Evolutionary conservation across 2,888 invertebrate species (phyloP), one percentile per base, ranked within the genome.

Genomic region (Drosophila mimetica): DNA sequence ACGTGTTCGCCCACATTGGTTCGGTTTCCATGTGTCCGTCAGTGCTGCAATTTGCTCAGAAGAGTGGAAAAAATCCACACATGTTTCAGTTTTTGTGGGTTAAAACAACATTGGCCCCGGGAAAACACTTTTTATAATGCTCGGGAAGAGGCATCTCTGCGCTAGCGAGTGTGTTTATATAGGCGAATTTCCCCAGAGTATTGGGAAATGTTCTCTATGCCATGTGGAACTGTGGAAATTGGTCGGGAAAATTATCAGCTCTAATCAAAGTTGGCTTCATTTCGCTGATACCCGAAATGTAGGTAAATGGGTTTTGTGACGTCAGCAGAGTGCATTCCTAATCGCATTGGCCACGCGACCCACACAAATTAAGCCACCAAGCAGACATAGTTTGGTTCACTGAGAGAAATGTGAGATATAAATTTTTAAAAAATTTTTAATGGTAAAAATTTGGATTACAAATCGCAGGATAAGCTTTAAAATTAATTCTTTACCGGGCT

Each of bases 1-100:
- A 88, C 89, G 86, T 79, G 89, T 86, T 88, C 88, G 88, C 88
- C 89, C 87, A 88, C 88, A 82, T 85, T 76, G 75, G 71, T 70
- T 71, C 71, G 20, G 37, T 36, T 25, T 53, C 57, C 60, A 30
- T 60, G 41, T 52, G 39, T 54, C 57, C 55, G 54, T 55, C 28
- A 18, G 44, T 37, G 46, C 66, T 65, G 54, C 61, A 66, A 65
- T 76, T 74, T 42, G 58, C 52, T 18, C 48, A 20, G 28, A 76
- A 65, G 51, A 69, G 46, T 52, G 48, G 66, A 44, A 60, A 60
- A 53, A 48, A 60, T 60, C 47, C 71, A 72, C 77, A 81, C 71
- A 86, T 86, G 86, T 75, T 79, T 75, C 65, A 61, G 61, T 86
- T 50, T 61, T 81, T 77, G 77, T 81, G 84, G 80, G 86, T 81